Percentiles rank a stretch among this genome's conserved stretches.
These are phyloP conservation scores for Pyxicephalus adspersus DNA, from an alignment of 2,113 vertebrate species.

Conservation along the genomic window DNA sequence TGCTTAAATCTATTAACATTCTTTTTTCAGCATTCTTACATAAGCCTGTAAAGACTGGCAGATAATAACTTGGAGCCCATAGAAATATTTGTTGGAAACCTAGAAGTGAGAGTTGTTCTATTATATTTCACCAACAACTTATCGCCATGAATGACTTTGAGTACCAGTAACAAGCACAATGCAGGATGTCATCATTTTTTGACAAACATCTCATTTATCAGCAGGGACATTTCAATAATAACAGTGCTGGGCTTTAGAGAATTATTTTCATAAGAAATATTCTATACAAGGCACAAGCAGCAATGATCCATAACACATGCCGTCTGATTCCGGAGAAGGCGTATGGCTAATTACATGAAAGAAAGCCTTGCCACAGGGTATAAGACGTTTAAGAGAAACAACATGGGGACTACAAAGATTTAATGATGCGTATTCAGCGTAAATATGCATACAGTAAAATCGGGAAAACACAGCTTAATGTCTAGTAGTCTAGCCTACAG, in stretches of 20 bases:
- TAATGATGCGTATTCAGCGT: conserved; percentile 2
- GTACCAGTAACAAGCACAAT: neutral
- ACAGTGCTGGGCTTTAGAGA: neutral
- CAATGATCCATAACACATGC: neutral
- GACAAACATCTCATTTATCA: too few relatives aligned
- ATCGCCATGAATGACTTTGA: neutral
- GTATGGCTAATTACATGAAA: neutral
- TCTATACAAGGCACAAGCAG: neutral
- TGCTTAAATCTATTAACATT: neutral
- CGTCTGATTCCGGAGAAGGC: neutral
- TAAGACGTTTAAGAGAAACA: conserved; percentile 7
- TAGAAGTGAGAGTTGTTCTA: neutral
- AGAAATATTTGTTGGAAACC: neutral
- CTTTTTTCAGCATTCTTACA: neutral
- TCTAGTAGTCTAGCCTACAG: too few relatives aligned
- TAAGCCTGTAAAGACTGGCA: neutral
- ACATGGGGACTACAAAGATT: neutral
- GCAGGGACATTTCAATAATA: too few relatives aligned
- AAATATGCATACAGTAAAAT: neutral
- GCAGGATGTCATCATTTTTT: neutral
- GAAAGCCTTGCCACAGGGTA: conserved; percentile 1
- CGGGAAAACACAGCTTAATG: neutral
- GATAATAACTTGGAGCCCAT: neutral
- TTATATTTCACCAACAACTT: neutral
- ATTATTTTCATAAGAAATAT: neutral